These are phyloP conservation scores for Agrotis puta DNA, from an alignment of 2,888 invertebrate species.

Conservation along the genomic window DNA sequence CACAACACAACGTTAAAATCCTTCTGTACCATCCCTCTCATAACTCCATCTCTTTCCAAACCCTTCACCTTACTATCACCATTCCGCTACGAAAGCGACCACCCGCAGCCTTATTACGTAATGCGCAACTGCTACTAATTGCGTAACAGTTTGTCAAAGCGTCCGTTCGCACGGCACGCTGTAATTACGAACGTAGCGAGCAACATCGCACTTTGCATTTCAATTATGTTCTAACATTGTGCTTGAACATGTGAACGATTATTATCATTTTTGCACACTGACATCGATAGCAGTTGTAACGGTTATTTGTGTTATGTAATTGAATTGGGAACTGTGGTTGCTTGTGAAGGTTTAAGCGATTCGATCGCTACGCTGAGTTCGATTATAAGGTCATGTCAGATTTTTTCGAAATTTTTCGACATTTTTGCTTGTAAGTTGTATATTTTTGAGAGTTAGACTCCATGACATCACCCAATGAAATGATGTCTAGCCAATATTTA, in stretches of 20 bases:
- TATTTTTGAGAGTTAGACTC: too few species aligned
- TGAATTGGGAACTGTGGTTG: background rate
- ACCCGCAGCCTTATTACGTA: slow-evolving; percentile 71
- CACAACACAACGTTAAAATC: too few species aligned
- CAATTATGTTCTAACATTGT: slow-evolving; percentile 63
- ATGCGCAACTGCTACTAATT: slow-evolving; percentile 71
- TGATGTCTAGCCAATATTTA: too few species aligned
- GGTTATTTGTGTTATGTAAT: slow-evolving; percentile 2
- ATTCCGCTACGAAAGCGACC: slow-evolving; percentile 47
- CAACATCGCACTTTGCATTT: slow-evolving; percentile 72
- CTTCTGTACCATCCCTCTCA: background rate
- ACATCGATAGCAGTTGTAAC: slow-evolving; percentile 27
- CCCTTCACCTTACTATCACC: slow-evolving; percentile 18
- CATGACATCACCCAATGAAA: too few species aligned
- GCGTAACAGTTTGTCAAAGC: slow-evolving; percentile 78
- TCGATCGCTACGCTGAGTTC: background rate
- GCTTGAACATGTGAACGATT: slow-evolving; percentile 30
- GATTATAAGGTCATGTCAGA: background rate
- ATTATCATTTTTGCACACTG: slow-evolving; percentile 51
- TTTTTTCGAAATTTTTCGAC: background rate
- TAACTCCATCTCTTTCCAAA: slow-evolving; percentile 14
- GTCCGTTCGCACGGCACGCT: slow-evolving; percentile 66
- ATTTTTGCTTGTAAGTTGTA: too few species aligned
- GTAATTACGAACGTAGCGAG: slow-evolving; percentile 69
- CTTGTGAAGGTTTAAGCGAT: background rate